Percentiles rank a stretch among this genome's conserved stretches.
Evolutionary conservation across 2,797 vertebrate genomes (phyloP).

Genomic region (Pitangus sulphuratus): DNA sequence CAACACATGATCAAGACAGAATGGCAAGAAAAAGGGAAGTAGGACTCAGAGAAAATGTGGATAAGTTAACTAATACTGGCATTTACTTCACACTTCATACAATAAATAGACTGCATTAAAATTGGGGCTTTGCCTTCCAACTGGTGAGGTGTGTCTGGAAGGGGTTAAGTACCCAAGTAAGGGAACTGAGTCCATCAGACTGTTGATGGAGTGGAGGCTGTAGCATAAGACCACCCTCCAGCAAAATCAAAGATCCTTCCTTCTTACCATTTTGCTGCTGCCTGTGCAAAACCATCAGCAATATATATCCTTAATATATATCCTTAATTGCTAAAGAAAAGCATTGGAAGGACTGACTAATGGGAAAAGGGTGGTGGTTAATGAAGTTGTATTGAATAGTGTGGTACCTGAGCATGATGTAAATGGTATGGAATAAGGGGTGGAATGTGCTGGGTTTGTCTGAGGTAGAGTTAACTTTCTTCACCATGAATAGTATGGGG

Average conservation of each 20-base stretch:
- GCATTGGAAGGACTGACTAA: neutral
- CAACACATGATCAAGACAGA: neutral
- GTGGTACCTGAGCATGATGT: rapidly evolving
- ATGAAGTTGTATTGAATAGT: neutral
- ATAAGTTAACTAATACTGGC: neutral
- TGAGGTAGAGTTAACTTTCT: neutral
- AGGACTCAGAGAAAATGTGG: neutral
- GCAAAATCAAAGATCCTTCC: neutral
- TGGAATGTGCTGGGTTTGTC: neutral
- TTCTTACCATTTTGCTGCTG: neutral
- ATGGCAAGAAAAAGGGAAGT: neutral
- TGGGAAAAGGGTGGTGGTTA: neutral
- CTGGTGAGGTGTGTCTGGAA: neutral
- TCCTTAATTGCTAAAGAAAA: neutral
- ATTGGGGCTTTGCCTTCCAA: neutral
- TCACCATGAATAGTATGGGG: neutral
- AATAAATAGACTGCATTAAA: neutral
- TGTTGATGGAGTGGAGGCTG: neutral
- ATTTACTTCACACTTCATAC: neutral
- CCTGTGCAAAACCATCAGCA: neutral
- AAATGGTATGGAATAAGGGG: neutral
- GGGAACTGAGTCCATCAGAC: neutral
- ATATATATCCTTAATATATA: neutral
- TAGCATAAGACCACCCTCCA: neutral
- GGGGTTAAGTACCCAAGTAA: neutral